phyloP scores from a whole-genome alignment of 2,888 invertebrate species.

The Dexiosoma caninum region DNA sequence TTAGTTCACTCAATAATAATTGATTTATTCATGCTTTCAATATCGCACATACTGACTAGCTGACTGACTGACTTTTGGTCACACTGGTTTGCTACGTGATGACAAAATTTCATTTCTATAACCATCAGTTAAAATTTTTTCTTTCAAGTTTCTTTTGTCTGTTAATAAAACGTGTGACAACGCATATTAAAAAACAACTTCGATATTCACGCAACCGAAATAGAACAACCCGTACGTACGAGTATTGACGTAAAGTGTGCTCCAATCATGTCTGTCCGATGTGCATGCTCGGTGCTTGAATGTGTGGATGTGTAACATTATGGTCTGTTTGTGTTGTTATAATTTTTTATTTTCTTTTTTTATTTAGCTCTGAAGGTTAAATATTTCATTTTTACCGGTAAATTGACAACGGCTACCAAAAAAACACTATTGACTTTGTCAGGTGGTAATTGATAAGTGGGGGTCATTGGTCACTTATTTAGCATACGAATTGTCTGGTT shows the following conservation, averaged over 20 bases:
- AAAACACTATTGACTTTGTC: conserved; percentile 53
- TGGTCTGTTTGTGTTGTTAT: not conserved
- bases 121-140: conserved; percentile 5
- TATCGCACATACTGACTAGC: not conserved
- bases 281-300: not conserved
- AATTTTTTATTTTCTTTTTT: not conserved
- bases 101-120: conserved; percentile 29
- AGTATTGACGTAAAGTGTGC: not conserved
- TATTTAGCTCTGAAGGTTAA: conserved; percentile 24
- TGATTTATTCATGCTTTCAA: not conserved
- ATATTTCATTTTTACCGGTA: conserved; percentile 49
- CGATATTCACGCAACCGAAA: conserved; percentile 6
- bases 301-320: conserved; percentile 1
- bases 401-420: conserved; percentile 44
- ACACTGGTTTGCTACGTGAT: conserved; percentile 15
- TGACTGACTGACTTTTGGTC: not conserved
- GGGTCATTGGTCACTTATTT: conserved; percentile 60
- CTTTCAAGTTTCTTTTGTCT: conserved; percentile 30
- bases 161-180: conserved; percentile 31
- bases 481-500: not conserved
- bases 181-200: conserved; percentile 30
- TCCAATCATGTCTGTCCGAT: not conserved
- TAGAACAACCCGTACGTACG: not conserved
- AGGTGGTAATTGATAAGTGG: conserved; percentile 68
- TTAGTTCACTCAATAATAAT: not conserved